phyloP scores from a whole-genome alignment of 1,140 invertebrate species.

The Drosophila triauraria region DNA sequence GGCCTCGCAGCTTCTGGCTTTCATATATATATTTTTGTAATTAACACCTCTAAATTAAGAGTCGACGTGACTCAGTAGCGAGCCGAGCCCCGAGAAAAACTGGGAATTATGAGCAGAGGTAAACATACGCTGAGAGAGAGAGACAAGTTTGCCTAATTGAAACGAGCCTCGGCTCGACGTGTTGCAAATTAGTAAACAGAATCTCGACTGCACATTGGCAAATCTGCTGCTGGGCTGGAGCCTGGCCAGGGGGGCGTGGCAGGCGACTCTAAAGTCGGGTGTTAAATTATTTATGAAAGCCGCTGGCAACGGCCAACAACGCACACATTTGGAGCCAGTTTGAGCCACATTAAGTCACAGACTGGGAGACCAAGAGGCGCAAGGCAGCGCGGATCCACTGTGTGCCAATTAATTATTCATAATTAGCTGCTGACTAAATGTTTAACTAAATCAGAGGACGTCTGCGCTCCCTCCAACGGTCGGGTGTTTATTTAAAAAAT shows the following conservation, averaged over 20 bases:
- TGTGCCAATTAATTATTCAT: slow-evolving; percentile 72
- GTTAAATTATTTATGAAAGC: slow-evolving; percentile 66
- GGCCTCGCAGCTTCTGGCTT: slow-evolving; percentile 4
- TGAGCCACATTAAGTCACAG: slow-evolving; percentile 42
- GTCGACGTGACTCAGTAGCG: slow-evolving; percentile 34
- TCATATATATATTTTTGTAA: slow-evolving; percentile 38
- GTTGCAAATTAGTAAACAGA: slow-evolving; percentile 63
- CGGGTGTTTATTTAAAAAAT: slow-evolving; percentile 55
- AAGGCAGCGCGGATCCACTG: slow-evolving; percentile 24
- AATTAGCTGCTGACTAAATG: slow-evolving; percentile 73
- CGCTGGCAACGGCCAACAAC: slow-evolving; percentile 36
- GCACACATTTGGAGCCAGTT: slow-evolving; percentile 45
- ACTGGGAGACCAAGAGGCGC: not conserved
- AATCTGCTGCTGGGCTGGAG: not conserved
- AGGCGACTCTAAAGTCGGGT: slow-evolving; percentile 45
- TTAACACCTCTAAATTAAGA: slow-evolving; percentile 57
- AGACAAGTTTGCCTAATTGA: slow-evolving; percentile 30
- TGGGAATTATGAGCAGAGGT: not conserved
- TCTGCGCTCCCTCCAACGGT: slow-evolving; percentile 5
- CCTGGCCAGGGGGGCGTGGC: not conserved
- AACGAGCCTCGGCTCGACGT: slow-evolving; percentile 28
- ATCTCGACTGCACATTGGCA: slow-evolving; percentile 45
- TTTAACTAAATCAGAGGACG: slow-evolving; percentile 71
- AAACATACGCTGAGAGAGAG: slow-evolving; percentile 5
- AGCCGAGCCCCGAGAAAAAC: not conserved